Conservation (phyloP, 2,113 vertebrate species). For the Mormyrus lacerda region DNA sequence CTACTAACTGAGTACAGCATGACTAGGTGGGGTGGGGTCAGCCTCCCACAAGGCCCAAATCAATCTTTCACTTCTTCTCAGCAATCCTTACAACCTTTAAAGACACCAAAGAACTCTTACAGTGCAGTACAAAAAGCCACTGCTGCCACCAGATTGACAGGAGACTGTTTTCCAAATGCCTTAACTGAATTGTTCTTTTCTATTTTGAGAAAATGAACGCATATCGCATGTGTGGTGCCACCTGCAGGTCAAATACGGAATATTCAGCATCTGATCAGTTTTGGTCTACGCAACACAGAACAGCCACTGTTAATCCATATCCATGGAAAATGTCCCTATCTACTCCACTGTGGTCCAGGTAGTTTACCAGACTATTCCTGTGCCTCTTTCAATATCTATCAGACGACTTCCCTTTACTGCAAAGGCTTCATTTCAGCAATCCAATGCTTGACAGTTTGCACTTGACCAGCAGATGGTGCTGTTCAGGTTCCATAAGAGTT, state of each 20-base stretch:
- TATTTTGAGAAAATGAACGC: neutral
- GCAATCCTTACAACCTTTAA: neutral
- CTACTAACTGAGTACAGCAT: neutral
- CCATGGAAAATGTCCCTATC: neutral
- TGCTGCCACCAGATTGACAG: neutral
- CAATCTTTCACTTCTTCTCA: neutral
- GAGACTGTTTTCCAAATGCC: neutral
- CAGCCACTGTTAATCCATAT: neutral
- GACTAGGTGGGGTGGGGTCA: neutral
- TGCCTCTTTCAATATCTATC: neutral
- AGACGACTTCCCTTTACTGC: neutral
- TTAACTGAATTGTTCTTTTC: neutral
- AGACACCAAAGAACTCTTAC: neutral
- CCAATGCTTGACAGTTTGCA: neutral
- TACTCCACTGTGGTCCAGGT: neutral
- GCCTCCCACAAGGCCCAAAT: neutral
- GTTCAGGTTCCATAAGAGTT: neutral
- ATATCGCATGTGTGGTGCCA: neutral
- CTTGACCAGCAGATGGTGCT: constrained; percentile 2
- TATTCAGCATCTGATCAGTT: neutral
- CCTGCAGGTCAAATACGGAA: neutral
- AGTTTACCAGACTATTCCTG: neutral
- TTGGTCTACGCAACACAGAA: neutral
- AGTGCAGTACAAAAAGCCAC: neutral
- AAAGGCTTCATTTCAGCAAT: neutral